Conservation (phyloP, 2,113 vertebrate genomes). For the Elachura formosa region DNA sequence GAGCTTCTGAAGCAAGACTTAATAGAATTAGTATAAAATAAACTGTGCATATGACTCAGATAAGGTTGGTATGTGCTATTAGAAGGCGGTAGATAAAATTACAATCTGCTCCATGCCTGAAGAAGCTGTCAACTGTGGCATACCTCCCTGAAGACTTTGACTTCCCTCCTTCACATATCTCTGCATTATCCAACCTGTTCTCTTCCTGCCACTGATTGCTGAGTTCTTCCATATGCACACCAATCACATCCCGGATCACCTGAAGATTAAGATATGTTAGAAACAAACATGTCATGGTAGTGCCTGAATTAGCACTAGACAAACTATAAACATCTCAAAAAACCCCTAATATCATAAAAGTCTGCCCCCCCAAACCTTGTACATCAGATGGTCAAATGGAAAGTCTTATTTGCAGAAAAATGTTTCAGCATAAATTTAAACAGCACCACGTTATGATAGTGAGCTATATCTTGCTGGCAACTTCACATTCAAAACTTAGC, state of each 20-base stretch:
- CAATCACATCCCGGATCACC: conserved; percentile 94
- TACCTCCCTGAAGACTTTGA: conserved; percentile 74
- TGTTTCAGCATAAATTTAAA: neutral
- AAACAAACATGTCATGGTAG: neutral
- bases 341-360: neutral
- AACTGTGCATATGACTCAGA: neutral
- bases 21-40: neutral
- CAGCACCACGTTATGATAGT: neutral
- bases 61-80: neutral
- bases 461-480: neutral
- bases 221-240: conserved; percentile 91
- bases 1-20: neutral
- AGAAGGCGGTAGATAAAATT: neutral
- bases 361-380: neutral
- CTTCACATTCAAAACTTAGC: neutral
- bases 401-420: neutral
- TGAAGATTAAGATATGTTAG: conserved; percentile 3
- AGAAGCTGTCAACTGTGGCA: neutral
- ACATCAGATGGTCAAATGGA: neutral
- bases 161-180: conserved; percentile 48
- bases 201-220: conserved; percentile 85
- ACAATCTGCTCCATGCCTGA: neutral
- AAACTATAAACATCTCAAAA: neutral
- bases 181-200: conserved; percentile 41
- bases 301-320: neutral